These are phyloP conservation scores for Parnassius glacialis DNA, from an alignment of 2,888 invertebrate species.

Conservation along the genomic window DNA sequence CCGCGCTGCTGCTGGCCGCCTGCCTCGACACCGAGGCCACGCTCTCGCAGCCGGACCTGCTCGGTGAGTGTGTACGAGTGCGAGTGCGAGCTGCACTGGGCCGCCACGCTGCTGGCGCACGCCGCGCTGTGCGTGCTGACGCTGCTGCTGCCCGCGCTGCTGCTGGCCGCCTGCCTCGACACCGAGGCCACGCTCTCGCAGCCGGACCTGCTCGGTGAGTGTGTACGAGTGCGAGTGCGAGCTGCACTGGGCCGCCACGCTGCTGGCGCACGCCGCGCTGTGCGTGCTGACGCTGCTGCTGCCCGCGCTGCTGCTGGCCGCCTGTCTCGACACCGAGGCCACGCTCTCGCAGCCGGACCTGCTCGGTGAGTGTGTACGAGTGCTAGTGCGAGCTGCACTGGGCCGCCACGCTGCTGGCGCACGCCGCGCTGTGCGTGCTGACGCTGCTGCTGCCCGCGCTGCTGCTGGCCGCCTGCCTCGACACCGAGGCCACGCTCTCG, in stretches of 20 bases:
- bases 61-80: slow-evolving; percentile 45
- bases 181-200: slow-evolving; percentile 43
- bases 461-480: slow-evolving; percentile 36
- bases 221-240: slow-evolving; percentile 83
- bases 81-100: slow-evolving; percentile 84
- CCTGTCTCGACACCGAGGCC: slow-evolving; percentile 39
- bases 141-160: slow-evolving; percentile 39
- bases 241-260: slow-evolving; percentile 67
- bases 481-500: slow-evolving; percentile 62
- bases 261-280: slow-evolving; percentile 75
- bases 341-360: slow-evolving; percentile 44
- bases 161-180: slow-evolving; percentile 40
- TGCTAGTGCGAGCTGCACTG: slow-evolving; percentile 86
- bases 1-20: slow-evolving; percentile 35
- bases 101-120: slow-evolving; percentile 81
- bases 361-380: slow-evolving; percentile 47
- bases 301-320: slow-evolving; percentile 37
- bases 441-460: slow-evolving; percentile 42
- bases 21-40: slow-evolving; percentile 46
- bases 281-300: slow-evolving; percentile 41
- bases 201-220: slow-evolving; percentile 46
- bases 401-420: slow-evolving; percentile 80
- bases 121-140: slow-evolving; percentile 46
- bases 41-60: slow-evolving; percentile 36
- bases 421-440: slow-evolving; percentile 59